These are phyloP conservation scores for Chrysolina oricalcia DNA, from an alignment of 2,888 invertebrate genomes.

Conservation along the genomic window DNA sequence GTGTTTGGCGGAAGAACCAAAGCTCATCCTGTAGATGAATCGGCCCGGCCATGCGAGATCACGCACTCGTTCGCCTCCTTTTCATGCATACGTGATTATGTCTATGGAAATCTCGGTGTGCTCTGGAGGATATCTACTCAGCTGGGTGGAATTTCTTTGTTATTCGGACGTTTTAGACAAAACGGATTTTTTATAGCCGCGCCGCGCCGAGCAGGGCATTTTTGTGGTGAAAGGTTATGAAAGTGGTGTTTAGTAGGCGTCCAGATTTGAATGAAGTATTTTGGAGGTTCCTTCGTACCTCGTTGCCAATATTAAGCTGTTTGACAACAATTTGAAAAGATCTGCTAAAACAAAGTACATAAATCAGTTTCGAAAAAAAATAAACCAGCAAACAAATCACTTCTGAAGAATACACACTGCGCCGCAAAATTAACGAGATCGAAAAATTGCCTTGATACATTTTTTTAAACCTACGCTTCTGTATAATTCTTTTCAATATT, in stretches of 20 bases:
- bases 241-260: background rate
- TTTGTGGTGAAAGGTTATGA: conserved; percentile 41
- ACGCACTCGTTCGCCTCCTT: conserved; percentile 61
- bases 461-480: no score
- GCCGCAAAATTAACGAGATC: no score
- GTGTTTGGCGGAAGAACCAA: conserved; percentile 50
- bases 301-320: no score
- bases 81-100: conserved; percentile 63
- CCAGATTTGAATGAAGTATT: no score
- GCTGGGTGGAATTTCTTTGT: conserved; percentile 46
- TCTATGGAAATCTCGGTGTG: conserved; percentile 55
- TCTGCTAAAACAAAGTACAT: no score
- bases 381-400: no score
- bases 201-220: conserved; percentile 24
- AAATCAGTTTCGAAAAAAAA: no score
- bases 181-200: conserved; percentile 38
- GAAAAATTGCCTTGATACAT: no score
- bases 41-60: conserved; percentile 64
- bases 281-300: no score
- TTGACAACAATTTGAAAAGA: no score
- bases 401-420: no score
- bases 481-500: no score
- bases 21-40: conserved; percentile 67
- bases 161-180: conserved; percentile 40
- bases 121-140: conserved; percentile 42